Evolutionary conservation across 2,888 invertebrate species (phyloP).

Genomic region (Drosophila colorata): DNA sequence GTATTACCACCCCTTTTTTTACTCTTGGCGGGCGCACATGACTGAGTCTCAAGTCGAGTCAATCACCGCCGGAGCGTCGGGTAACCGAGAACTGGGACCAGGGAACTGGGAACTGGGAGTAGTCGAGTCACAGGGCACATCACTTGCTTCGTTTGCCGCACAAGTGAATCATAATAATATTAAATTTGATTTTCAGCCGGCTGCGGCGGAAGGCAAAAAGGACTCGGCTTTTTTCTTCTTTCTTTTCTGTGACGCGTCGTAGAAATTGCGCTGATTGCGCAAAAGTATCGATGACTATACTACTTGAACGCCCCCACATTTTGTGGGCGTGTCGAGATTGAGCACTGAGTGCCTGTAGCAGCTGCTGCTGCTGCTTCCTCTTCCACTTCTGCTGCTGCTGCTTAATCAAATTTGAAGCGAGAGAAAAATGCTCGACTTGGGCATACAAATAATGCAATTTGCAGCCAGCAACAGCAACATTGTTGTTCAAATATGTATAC

Average conservation of each 20-base stretch:
- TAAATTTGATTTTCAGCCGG: constrained; percentile 78
- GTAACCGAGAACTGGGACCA: constrained; percentile 7
- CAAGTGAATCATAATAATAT: constrained; percentile 82
- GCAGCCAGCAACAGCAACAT: constrained; percentile 55
- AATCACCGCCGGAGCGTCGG: constrained; percentile 27
- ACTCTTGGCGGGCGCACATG: constrained; percentile 45
- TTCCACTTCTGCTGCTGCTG: constrained; percentile 7
- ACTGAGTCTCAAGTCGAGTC: constrained; percentile 62
- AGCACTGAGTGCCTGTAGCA: constrained; percentile 35
- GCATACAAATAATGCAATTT: constrained; percentile 76
- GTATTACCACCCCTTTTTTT: constrained; percentile 47
- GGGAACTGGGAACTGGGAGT: constrained; percentile 1
- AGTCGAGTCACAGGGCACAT: constrained; percentile 56
- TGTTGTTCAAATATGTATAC: constrained; percentile 54
- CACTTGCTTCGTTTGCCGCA: constrained; percentile 78
- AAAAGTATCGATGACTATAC: constrained; percentile 77
- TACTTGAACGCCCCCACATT: constrained; percentile 52
- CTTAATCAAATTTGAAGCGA: constrained; percentile 55
- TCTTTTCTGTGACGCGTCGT: constrained; percentile 38
- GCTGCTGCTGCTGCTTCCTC: too few species aligned
- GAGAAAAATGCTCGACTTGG: constrained; percentile 40
- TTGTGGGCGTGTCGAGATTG: constrained; percentile 51
- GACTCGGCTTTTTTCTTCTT: not conserved
- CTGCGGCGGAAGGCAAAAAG: constrained; percentile 53
- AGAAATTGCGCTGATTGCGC: constrained; percentile 79